Evolutionary conservation across 2,113 vertebrate species (phyloP).

Genomic region (Bambusicola thoracicus): DNA sequence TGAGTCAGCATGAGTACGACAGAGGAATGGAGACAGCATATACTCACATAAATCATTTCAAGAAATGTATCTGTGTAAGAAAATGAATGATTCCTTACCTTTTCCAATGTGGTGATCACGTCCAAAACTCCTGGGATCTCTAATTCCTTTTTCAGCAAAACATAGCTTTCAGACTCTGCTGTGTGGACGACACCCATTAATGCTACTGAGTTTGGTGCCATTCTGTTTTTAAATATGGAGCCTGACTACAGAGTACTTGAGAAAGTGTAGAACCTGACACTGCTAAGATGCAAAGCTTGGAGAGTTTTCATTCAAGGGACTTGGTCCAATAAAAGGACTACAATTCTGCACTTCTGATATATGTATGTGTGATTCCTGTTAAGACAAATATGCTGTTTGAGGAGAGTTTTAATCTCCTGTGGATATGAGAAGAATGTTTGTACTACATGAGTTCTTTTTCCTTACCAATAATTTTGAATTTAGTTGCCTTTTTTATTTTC

Average conservation of each 20-base stretch:
- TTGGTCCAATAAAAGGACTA: not conserved
- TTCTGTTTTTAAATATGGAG: not conserved
- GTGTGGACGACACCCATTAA: not conserved
- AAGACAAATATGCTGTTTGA: not conserved
- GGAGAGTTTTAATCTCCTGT: not conserved
- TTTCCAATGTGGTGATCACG: not conserved
- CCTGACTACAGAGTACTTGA: not conserved
- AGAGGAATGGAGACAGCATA: not conserved
- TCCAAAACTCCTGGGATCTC: not conserved
- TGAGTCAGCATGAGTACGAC: not conserved
- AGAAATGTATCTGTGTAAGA: not conserved
- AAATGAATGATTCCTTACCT: accelerated
- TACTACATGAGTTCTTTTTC: accelerated
- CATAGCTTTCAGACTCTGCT: not conserved
- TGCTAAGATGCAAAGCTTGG: not conserved
- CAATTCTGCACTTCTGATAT: not conserved
- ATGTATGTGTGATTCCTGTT: not conserved
- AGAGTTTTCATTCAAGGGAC: not conserved
- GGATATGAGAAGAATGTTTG: not conserved
- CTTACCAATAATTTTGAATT: not conserved
- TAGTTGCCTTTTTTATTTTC: not conserved
- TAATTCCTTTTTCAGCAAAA: not conserved
- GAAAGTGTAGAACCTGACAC: not conserved
- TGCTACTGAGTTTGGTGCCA: not conserved
- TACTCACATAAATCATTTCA: not conserved